phyloP scores from a whole-genome alignment of 1,140 invertebrate species.

The Drosophila nebulosa region DNA sequence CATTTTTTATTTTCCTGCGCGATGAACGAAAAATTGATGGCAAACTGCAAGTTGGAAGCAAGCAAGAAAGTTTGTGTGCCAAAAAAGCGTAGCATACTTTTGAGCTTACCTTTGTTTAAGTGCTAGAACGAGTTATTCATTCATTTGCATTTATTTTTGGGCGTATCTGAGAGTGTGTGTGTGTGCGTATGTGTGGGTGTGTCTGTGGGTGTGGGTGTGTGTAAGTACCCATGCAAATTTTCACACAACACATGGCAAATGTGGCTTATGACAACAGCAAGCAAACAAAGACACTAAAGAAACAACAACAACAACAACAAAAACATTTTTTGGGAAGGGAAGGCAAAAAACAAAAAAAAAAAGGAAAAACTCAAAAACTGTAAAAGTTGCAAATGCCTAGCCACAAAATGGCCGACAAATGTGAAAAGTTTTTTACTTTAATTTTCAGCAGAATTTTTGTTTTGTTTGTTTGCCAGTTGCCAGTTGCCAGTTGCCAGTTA shows the following conservation, averaged over 20 bases:
- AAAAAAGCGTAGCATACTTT: conserved; percentile 53
- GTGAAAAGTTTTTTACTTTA: conserved; percentile 77
- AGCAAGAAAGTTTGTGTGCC: background rate
- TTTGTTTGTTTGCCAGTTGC: too few relatives aligned
- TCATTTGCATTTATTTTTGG: background rate
- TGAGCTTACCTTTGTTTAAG: conserved; percentile 23
- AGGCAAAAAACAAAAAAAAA: background rate
- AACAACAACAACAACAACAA: conserved; percentile 4
- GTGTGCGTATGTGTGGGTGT: background rate
- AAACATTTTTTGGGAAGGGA: too few relatives aligned
- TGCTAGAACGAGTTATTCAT: background rate
- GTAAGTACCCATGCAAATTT: conserved; percentile 53
- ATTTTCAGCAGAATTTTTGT: conserved; percentile 52
- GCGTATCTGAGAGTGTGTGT: background rate
- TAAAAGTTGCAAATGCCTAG: conserved; percentile 47
- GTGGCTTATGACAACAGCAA: background rate
- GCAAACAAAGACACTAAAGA: conserved; percentile 3
- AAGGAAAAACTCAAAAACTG: background rate
- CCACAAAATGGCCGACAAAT: conserved; percentile 75
- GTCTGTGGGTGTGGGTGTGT: background rate
- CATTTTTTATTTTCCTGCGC: too few relatives aligned
- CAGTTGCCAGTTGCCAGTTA: conserved; percentile 10
- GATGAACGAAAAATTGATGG: background rate
- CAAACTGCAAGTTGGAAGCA: too few relatives aligned
- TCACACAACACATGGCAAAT: conserved; percentile 28